Percentiles rank a stretch among this genome's conserved stretches.
These are phyloP conservation scores for Eurois occulta DNA, from an alignment of 2,888 invertebrate genomes.

Conservation along the genomic window DNA sequence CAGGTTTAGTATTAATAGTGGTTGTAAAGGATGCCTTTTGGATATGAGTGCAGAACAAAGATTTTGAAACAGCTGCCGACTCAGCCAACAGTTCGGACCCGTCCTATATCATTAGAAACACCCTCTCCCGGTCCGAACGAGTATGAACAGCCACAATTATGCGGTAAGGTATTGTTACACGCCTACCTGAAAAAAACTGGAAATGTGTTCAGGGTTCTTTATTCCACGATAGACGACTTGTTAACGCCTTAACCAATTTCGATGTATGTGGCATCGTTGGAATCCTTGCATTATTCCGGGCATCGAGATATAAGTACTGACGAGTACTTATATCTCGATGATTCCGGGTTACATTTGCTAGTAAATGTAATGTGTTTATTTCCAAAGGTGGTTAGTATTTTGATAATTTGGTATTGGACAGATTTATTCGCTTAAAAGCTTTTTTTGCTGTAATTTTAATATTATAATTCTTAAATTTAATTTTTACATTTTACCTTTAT, in stretches of 20 bases:
- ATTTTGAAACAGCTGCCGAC: slow-evolving; percentile 79
- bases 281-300: not conserved
- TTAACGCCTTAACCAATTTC: not conserved
- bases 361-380: not conserved
- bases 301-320: no score
- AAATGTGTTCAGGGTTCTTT: not conserved
- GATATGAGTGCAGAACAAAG: slow-evolving; percentile 81
- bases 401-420: not conserved
- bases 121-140: slow-evolving; percentile 75
- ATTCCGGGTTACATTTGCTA: not conserved
- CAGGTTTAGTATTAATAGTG: slow-evolving; percentile 2
- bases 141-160: slow-evolving; percentile 79
- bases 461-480: no score
- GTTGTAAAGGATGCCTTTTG: slow-evolving; percentile 76
- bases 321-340: no score
- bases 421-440: not conserved
- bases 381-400: not conserved
- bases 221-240: not conserved
- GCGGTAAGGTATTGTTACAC: slow-evolving; percentile 70
- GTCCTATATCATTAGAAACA: slow-evolving; percentile 54
- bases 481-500: no score
- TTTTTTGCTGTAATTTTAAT: no score
- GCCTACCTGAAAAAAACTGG: not conserved
- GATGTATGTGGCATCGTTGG: not conserved
- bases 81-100: slow-evolving; percentile 75